phyloP scores from a whole-genome alignment of 2,888 invertebrate genomes.

The Hemaris fuciformis region DNA sequence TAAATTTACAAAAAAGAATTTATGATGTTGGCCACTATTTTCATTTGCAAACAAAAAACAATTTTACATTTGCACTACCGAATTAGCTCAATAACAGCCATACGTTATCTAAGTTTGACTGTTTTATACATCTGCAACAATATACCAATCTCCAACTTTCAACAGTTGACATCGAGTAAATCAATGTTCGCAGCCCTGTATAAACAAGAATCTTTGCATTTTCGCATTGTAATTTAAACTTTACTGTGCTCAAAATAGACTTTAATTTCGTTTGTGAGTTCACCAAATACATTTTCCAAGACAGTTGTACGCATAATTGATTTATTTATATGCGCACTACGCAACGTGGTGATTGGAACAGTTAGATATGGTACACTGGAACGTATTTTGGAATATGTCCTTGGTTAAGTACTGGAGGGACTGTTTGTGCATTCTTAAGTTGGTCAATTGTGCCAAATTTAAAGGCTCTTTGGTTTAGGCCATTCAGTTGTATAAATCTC shows the following conservation, averaged over 20 bases:
- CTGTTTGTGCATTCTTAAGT: background rate
- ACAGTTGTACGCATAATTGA: constrained; percentile 12
- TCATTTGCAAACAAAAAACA: too few relatives aligned
- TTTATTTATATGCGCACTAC: constrained; percentile 25
- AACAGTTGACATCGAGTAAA: constrained; percentile 4
- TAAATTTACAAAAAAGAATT: too few relatives aligned
- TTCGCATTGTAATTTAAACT: too few relatives aligned
- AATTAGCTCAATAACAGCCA: background rate
- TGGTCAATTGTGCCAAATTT: background rate
- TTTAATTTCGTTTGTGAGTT: background rate
- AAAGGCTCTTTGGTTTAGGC: background rate
- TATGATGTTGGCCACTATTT: too few relatives aligned
- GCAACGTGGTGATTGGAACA: constrained; percentile 5
- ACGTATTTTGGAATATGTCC: constrained; percentile 11
- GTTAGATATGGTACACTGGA: constrained; percentile 7
- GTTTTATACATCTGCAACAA: background rate
- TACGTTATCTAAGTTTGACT: background rate
- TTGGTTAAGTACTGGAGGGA: constrained; percentile 5
- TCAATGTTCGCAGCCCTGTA: background rate
- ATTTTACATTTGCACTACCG: too few relatives aligned
- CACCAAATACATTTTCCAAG: background rate
- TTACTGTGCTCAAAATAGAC: background rate
- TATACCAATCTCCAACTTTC: background rate
- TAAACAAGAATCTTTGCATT: background rate
- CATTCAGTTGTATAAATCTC: background rate